Conservation (phyloP, 2,888 invertebrate genomes). For the Eugnorisma glareosa region DNA sequence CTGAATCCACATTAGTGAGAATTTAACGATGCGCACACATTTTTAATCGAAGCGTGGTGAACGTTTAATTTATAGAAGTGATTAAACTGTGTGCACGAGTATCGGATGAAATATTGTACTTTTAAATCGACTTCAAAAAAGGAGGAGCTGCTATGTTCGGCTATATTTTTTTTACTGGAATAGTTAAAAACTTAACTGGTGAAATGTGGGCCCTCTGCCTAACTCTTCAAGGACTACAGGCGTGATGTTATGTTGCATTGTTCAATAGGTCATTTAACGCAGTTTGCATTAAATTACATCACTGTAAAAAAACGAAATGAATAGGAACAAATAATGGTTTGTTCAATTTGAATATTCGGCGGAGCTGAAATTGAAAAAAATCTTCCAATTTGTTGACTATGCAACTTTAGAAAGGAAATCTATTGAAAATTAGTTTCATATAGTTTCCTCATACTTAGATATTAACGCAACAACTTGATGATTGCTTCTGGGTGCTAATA, state of each 20-base stretch:
- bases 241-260: not conserved
- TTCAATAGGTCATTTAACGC: conserved; percentile 12
- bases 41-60: conserved; percentile 43
- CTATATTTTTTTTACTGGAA: not conserved
- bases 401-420: conserved; percentile 69
- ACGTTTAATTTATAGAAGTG: conserved; percentile 13
- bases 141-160: too few relatives aligned
- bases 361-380: conserved; percentile 23
- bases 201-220: not conserved
- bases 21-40: conserved; percentile 49
- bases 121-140: too few relatives aligned
- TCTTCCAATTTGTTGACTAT: conserved; percentile 20
- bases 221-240: not conserved
- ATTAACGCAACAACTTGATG: conserved; percentile 45
- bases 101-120: not conserved
- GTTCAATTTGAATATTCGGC: conserved; percentile 35
- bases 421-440: conserved; percentile 64
- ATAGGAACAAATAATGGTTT: conserved; percentile 30
- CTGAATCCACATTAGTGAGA: conserved; percentile 43
- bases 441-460: conserved; percentile 66
- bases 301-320: conserved; percentile 9
- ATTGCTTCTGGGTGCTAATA: conserved; percentile 69
- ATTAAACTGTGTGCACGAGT: not conserved
- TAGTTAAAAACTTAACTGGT: not conserved
- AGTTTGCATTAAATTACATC: conserved; percentile 22